Evolutionary conservation across 2,888 invertebrate species (phyloP), one percentile per base, ranked within the genome.

Genomic region (Ennomos quercinarius): DNA sequence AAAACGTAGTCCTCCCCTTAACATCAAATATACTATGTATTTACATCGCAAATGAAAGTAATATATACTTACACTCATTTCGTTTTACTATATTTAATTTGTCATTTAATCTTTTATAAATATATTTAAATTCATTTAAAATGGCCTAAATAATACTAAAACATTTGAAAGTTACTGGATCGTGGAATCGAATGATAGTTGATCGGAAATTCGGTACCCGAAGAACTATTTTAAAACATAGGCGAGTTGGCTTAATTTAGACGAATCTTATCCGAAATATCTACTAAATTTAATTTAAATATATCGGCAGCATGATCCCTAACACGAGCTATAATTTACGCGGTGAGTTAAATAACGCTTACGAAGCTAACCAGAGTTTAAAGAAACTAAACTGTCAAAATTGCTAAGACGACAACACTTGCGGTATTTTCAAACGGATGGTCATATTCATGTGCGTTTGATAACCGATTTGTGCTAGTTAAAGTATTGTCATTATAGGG

Each of bases 31-130:
- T 83, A 81, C 84, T 87, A 81, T 80, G 81, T 89, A 91, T 91
- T 85, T 91, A 91, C 91, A 91, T 76, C 80, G 91, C 89, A 89
- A 89, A 88, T 82, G 79, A 89, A 81, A 84, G 77, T 82, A 84
- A 86, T 82, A 34, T 86, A 83, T 77, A 82, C 81, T 67, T 65
- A 87, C 81, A 82, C 81, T 80, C 76, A 76, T 77, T 77, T 76
- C 75, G 83, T 82, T 59, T 53, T 72, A 84, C 87, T 90, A 89
- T 84, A 89, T 85, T 83, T 86, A 88, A 88, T 90, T 90, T 91
- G 89, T 91, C 85, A 87, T 88, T 87, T 87, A 80, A 56, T 76
- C 75, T 71, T 81, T 80, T 80, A 87, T 89, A 90, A 87, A 90
- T 88, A 89, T 78, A 71, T 82, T 87, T 89, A 89, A 88, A 86